phyloP scores from a whole-genome alignment of 2,888 invertebrate genomes.

The Schizotus pectinicornis region DNA sequence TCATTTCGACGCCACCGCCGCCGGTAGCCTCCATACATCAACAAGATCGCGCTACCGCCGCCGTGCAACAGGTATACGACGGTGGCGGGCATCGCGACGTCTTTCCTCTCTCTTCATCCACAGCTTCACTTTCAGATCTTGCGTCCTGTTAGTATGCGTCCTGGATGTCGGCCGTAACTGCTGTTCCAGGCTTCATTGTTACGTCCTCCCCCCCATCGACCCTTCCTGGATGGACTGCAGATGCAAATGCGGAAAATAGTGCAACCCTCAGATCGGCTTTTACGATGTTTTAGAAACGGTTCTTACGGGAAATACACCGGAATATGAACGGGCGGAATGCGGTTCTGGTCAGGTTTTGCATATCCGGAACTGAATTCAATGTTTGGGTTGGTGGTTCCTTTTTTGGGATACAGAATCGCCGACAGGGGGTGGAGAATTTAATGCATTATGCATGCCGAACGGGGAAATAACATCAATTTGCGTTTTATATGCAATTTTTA shows the following conservation, averaged over 20 bases:
- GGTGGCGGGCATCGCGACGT: conserved; percentile 1
- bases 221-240: conserved; percentile 29
- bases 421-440: conserved; percentile 10
- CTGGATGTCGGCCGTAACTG: conserved; percentile 33
- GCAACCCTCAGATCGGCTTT: not conserved
- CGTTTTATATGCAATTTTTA: conserved; percentile 22
- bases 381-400: not conserved
- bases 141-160: conserved; percentile 26
- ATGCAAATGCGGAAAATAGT: conserved; percentile 34
- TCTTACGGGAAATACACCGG: conserved; percentile 1
- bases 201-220: conserved; percentile 31
- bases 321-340: not conserved
- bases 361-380: not conserved
- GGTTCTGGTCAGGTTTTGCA: not conserved
- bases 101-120: not conserved
- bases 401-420: not conserved
- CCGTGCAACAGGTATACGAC: conserved; percentile 5
- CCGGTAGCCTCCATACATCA: not conserved
- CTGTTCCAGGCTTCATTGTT: conserved; percentile 37
- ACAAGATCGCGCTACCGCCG: not conserved
- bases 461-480: conserved; percentile 23
- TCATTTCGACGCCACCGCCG: not conserved
- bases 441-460: conserved; percentile 21
- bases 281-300: not conserved
- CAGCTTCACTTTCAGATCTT: not conserved